Evolutionary conservation across 2,888 invertebrate species (phyloP).

Genomic region (Microplitis deprimator): DNA sequence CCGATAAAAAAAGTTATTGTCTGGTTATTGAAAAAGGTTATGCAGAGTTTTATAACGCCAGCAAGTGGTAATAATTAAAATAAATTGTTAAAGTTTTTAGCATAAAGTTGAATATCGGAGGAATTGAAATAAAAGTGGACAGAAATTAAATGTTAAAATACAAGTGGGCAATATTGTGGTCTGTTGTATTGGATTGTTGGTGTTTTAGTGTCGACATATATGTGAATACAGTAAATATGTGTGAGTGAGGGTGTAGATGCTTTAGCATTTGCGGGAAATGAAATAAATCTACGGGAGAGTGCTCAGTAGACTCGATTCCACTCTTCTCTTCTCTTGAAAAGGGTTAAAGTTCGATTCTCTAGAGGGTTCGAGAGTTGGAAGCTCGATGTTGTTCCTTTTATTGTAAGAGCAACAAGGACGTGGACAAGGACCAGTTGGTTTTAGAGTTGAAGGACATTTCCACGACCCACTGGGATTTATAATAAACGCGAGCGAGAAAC

Average conservation of each 20-base stretch:
- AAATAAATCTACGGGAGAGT: background rate
- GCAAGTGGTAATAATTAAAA: background rate
- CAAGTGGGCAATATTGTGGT: background rate
- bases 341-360: background rate
- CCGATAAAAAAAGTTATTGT: too few species aligned
- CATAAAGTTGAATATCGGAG: background rate
- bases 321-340: background rate
- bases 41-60: background rate
- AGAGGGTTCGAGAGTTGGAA: background rate
- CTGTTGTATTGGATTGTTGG: background rate
- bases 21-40: background rate
- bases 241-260: background rate
- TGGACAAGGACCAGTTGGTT: too few species aligned
- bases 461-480: slow-evolving; percentile 15
- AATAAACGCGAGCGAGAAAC: background rate
- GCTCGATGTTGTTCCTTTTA: background rate
- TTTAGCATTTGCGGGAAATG: background rate
- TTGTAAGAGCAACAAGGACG: background rate
- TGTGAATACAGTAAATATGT: background rate
- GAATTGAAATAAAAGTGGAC: background rate
- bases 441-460: slow-evolving; percentile 29
- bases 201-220: background rate
- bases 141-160: background rate
- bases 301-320: background rate
- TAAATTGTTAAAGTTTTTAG: background rate